Evolutionary conservation across 30 jellyfish, hydroid and myxozoan species (phyloP).

Genomic region (Cassiopea xamachana): DNA sequence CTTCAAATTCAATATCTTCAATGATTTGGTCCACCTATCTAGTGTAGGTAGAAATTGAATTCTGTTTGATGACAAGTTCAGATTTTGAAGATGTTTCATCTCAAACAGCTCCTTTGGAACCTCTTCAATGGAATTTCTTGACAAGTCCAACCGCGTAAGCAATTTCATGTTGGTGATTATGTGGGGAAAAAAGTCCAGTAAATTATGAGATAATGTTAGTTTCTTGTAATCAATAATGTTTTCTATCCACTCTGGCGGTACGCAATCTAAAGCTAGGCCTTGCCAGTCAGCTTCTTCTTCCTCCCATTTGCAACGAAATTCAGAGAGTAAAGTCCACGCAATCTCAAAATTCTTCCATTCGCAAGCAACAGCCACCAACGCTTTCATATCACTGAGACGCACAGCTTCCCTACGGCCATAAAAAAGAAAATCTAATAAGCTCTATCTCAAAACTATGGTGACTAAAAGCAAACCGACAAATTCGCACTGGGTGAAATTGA

Average conservation of each 20-base stretch:
- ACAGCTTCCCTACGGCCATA: conserved; percentile 66
- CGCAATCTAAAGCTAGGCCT: conserved; percentile 63
- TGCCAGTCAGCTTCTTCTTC: conserved; percentile 84
- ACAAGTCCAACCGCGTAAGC: conserved; percentile 59
- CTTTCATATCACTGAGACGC: conserved; percentile 62
- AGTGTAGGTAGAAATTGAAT: conserved; percentile 64
- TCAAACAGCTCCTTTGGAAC: conserved; percentile 70
- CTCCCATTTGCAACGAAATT: conserved; percentile 44
- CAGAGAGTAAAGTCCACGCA: conserved; percentile 57
- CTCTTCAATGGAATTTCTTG: conserved; percentile 54
- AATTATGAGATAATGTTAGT: conserved; percentile 48
- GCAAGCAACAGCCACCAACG: conserved; percentile 76
- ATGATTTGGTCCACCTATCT: conserved; percentile 79
- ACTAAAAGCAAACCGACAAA: no score
- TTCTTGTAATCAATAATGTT: conserved; percentile 52
- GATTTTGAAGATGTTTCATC: conserved; percentile 68
- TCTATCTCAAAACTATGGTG: no score
- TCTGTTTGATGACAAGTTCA: conserved; percentile 70
- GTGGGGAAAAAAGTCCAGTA: conserved; percentile 36
- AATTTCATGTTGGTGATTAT: conserved; percentile 32
- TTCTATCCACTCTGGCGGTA: conserved; percentile 71
- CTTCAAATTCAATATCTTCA: conserved; percentile 66
- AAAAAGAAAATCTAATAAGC: no score
- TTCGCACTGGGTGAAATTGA: no score
- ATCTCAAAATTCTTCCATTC: conserved; percentile 28